A percentile compares a stretch with the other conserved stretches of the same genome.
Conservation (phyloP, 2,113 vertebrate species). For the Microcebus tavaratra region DNA sequence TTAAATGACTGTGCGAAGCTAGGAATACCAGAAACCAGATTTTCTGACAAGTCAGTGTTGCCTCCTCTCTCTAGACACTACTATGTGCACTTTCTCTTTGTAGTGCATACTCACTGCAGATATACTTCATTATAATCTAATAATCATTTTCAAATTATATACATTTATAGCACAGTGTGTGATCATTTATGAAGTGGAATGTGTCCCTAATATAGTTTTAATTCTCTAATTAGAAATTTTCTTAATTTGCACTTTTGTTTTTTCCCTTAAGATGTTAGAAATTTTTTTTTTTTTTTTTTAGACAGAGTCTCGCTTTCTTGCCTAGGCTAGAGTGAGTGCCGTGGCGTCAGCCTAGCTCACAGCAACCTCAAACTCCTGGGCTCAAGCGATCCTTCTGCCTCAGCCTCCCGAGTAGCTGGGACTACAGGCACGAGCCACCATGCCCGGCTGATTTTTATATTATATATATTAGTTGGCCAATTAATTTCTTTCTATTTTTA, state of each 20-base stretch:
- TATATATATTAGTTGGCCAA: too few relatives aligned
- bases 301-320: too few relatives aligned
- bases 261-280: not conserved
- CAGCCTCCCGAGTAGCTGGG: too few relatives aligned
- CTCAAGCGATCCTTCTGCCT: too few relatives aligned
- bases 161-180: not conserved
- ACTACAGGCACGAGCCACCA: too few relatives aligned
- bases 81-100: not conserved
- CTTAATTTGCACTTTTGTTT: conserved; percentile 5
- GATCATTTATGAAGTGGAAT: conserved; percentile 35
- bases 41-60: not conserved
- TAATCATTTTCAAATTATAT: not conserved
- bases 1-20: not conserved
- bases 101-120: not conserved
- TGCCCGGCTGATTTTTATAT: too few relatives aligned
- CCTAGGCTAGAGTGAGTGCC: too few relatives aligned
- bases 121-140: not conserved
- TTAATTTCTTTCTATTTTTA: too few relatives aligned
- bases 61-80: not conserved
- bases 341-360: too few relatives aligned
- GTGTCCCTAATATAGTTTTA: not conserved
- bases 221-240: not conserved
- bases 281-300: too few relatives aligned
- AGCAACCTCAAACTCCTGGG: too few relatives aligned
- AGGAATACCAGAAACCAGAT: not conserved